A percentile compares a stretch with the other conserved stretches of the same genome.
Conservation (phyloP, 2,888 invertebrate genomes). For the Mesochorus sp. region DNA sequence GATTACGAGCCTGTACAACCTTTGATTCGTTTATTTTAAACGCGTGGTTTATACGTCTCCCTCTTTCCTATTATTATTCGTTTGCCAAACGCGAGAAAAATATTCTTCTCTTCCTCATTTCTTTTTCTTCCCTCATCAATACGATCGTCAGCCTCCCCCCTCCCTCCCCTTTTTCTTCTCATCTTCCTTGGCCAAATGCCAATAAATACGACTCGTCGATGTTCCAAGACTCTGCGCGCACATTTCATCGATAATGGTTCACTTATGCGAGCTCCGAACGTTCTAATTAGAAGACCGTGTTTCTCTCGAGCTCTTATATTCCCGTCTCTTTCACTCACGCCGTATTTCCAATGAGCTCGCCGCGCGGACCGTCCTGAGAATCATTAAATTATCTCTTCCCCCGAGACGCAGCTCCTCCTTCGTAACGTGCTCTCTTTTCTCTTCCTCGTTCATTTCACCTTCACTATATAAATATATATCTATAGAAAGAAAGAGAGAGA, state of each 20-base stretch:
- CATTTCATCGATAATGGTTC: constrained; percentile 70
- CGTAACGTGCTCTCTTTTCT: not conserved
- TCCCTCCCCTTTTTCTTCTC: not conserved
- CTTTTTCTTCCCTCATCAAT: constrained; percentile 20
- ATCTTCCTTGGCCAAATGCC: not conserved
- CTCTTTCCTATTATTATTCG: constrained; percentile 71
- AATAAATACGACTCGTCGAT: constrained; percentile 69
- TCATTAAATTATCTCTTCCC: constrained; percentile 46
- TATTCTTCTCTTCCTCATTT: constrained; percentile 16
- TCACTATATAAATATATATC: too few relatives aligned
- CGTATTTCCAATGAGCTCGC: not conserved
- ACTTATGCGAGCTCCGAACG: constrained; percentile 71
- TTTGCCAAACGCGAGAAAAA: constrained; percentile 6
- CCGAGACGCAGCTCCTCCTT: not conserved
- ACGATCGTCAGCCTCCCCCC: constrained; percentile 1
- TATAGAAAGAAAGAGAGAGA: too few relatives aligned
- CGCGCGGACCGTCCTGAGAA: not conserved
- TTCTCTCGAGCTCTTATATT: not conserved
- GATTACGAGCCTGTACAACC: constrained; percentile 69
- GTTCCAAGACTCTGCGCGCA: constrained; percentile 65
- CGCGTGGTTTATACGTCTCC: constrained; percentile 3
- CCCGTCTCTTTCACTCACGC: not conserved
- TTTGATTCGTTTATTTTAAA: constrained; percentile 33
- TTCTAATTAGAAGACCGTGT: constrained; percentile 70
- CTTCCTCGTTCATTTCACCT: not conserved